phyloP scores from a whole-genome alignment of 2,797 vertebrate genomes.

The Sebastes dallii region DNA sequence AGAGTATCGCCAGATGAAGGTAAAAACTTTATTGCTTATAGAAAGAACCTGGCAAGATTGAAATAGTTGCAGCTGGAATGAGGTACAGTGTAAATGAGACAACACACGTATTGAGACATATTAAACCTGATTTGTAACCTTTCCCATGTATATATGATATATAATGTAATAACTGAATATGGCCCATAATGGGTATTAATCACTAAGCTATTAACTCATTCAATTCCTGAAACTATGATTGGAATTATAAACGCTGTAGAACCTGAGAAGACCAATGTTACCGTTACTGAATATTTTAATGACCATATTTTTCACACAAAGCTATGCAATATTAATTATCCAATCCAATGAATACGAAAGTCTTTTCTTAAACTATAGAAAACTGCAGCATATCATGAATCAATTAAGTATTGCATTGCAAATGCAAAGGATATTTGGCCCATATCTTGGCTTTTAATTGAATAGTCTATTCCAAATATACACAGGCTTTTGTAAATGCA shows the following conservation, averaged over 20 bases:
- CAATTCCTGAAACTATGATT: conserved; percentile 19
- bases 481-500: background rate
- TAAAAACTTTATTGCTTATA: conserved; percentile 66
- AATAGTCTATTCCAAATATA: background rate
- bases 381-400: background rate
- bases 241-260: background rate
- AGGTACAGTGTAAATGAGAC: conserved; percentile 14
- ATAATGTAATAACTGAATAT: background rate
- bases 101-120: background rate
- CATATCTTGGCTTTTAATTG: background rate
- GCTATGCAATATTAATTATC: background rate
- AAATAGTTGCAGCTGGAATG: conserved; percentile 42
- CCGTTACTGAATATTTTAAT: background rate
- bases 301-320: background rate
- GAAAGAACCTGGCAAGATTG: background rate
- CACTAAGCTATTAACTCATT: background rate
- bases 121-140: background rate
- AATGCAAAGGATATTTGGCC: background rate
- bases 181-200: background rate
- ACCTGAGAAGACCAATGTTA: conserved; percentile 28
- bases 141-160: background rate
- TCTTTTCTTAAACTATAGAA: background rate
- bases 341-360: background rate
- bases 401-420: background rate
- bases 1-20: background rate